Percentiles rank a stretch among this genome's conserved stretches.
These are phyloP conservation scores for Onchidella celtica DNA, from an alignment of 2,888 invertebrate genomes.

Conservation along the genomic window DNA sequence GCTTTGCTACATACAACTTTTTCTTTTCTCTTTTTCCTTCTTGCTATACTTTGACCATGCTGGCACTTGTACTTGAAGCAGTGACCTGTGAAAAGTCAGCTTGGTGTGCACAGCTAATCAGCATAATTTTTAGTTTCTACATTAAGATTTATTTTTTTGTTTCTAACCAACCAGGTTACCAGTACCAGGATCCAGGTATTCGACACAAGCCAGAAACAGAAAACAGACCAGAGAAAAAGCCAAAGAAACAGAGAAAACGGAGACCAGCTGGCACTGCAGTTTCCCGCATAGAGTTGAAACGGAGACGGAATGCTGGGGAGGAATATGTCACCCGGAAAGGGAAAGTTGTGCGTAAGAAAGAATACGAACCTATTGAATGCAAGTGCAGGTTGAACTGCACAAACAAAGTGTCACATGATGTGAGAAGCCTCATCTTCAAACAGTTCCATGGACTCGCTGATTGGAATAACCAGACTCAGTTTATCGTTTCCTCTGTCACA, in stretches of 20 bases:
- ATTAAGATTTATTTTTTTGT: no score
- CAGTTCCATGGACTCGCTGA: constrained; percentile 40
- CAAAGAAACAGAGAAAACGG: constrained; percentile 35
- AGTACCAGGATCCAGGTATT: no score
- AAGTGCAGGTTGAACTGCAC: constrained; percentile 40
- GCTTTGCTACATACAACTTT: no score
- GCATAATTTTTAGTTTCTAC: no score
- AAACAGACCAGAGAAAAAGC: constrained; percentile 8
- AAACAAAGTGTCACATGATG: constrained; percentile 32
- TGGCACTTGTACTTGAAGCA: no score
- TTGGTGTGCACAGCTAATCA: no score
- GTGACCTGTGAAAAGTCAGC: no score
- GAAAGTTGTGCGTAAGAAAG: constrained; percentile 33
- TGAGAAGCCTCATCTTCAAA: constrained; percentile 43
- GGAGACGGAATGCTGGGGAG: constrained; percentile 36
- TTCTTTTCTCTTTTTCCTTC: no score
- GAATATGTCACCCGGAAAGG: constrained; percentile 41
- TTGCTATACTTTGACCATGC: no score
- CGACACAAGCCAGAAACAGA: constrained; percentile 19
- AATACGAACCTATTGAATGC: constrained; percentile 32
- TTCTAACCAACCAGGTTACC: no score
- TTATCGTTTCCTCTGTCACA: constrained; percentile 44
- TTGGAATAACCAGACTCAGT: constrained; percentile 46
- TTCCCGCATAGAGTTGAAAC: constrained; percentile 38
- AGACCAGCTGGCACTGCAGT: constrained; percentile 23